These are phyloP conservation scores for Sterrhoptilus dennistouni DNA, from an alignment of 2,113 vertebrate species.

Conservation along the genomic window DNA sequence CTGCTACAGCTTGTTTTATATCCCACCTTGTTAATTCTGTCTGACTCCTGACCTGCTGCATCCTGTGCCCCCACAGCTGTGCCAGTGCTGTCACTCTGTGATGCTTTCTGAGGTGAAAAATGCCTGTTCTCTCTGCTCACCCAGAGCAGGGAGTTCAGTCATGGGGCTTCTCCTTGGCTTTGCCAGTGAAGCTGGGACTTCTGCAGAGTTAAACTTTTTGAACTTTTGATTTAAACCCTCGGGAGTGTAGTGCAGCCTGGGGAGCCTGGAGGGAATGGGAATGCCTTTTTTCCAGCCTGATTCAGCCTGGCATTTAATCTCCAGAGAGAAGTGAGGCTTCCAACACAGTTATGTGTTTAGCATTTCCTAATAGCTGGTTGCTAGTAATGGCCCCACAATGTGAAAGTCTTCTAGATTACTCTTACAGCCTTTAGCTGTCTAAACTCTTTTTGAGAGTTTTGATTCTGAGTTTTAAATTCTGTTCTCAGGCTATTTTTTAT, in stretches of 20 bases:
- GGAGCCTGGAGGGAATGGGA: background rate
- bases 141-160: background rate
- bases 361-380: constrained; percentile 10
- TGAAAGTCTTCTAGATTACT: background rate
- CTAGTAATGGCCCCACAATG: background rate
- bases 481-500: background rate
- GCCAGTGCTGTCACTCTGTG: background rate
- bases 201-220: background rate
- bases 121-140: background rate
- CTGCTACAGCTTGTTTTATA: background rate
- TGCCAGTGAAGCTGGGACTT: background rate
- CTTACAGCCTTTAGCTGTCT: background rate
- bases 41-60: background rate
- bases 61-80: background rate
- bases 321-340: constrained; percentile 8
- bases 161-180: background rate
- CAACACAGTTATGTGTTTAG: constrained; percentile 14
- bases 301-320: constrained; percentile 54
- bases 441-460: background rate
- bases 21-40: background rate
- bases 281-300: constrained; percentile 16
- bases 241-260: background rate
- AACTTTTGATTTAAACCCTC: background rate
- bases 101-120: background rate
- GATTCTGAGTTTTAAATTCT: background rate